These are phyloP conservation scores for Pachydiplax longipennis DNA, from an alignment of 2,888 invertebrate species.

Conservation along the genomic window DNA sequence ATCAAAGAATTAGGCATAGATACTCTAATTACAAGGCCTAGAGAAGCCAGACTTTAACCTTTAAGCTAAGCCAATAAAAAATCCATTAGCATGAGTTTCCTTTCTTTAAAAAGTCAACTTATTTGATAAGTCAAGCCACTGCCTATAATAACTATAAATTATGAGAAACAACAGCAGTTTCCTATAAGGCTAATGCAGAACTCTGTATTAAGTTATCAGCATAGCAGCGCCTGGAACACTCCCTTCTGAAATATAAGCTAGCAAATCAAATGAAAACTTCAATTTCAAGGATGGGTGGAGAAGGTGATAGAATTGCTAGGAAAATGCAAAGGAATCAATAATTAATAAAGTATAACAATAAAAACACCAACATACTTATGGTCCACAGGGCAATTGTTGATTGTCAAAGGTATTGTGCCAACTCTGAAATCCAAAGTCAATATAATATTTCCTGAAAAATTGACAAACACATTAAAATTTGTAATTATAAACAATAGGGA, in stretches of 20 bases:
- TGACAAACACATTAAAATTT: neutral
- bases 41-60: constrained; percentile 14
- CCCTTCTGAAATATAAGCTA: neutral
- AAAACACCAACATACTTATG: no score
- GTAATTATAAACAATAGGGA: neutral
- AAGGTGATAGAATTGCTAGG: no score
- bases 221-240: neutral
- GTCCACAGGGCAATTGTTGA: neutral
- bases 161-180: constrained; percentile 18
- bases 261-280: neutral
- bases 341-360: no score
- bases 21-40: constrained; percentile 16
- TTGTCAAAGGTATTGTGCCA: neutral
- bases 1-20: constrained; percentile 24
- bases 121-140: constrained; percentile 15
- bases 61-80: constrained; percentile 10
- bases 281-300: neutral
- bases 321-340: neutral
- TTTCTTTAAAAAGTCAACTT: constrained; percentile 19
- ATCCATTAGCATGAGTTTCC: constrained; percentile 8
- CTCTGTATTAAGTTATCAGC: neutral
- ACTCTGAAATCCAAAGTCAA: constrained; percentile 15
- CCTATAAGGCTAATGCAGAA: neutral
- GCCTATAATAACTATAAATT: constrained; percentile 9
- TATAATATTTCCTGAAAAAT: constrained; percentile 13